Percentiles rank a stretch among this genome's conserved stretches.
Conservation (phyloP, 1,140 invertebrate species). For the Probaryconus sp. region DNA sequence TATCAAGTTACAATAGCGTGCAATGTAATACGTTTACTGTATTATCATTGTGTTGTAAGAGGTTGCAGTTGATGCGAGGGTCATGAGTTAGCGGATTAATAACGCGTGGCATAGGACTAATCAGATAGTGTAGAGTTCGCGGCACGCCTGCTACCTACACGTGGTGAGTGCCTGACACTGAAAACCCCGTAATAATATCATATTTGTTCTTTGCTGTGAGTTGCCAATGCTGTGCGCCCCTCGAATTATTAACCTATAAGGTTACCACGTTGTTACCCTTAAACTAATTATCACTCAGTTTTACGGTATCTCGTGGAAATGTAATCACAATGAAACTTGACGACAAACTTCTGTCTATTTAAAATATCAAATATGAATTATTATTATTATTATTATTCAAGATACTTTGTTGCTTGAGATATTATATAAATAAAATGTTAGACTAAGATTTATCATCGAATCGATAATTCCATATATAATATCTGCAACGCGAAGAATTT, state of each 20-base stretch:
- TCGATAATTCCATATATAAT: too few relatives aligned
- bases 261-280: conserved; percentile 72
- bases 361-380: too few relatives aligned
- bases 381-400: too few relatives aligned
- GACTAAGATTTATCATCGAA: too few relatives aligned
- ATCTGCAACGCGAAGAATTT: conserved; percentile 41
- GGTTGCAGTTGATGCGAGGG: conserved; percentile 59
- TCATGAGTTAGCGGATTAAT: conserved; percentile 74
- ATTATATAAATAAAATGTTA: too few relatives aligned
- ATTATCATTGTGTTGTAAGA: conserved; percentile 64
- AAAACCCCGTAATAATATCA: conserved; percentile 74
- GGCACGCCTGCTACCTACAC: conserved; percentile 54
- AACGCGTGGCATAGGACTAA: conserved; percentile 76
- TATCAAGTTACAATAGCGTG: conserved; percentile 35
- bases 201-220: conserved; percentile 70
- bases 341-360: too few relatives aligned
- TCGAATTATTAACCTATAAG: conserved; percentile 77
- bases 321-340: too few relatives aligned
- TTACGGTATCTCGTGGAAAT: conserved; percentile 42
- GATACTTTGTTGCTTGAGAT: too few relatives aligned
- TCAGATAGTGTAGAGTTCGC: conserved; percentile 74
- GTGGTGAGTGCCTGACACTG: conserved; percentile 61
- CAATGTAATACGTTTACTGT: conserved; percentile 19
- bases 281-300: conserved; percentile 73
- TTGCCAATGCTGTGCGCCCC: conserved; percentile 43